Base-by-base conservation (phyloP, 2,888 invertebrate species). In the Sinelater perroti region DNA sequence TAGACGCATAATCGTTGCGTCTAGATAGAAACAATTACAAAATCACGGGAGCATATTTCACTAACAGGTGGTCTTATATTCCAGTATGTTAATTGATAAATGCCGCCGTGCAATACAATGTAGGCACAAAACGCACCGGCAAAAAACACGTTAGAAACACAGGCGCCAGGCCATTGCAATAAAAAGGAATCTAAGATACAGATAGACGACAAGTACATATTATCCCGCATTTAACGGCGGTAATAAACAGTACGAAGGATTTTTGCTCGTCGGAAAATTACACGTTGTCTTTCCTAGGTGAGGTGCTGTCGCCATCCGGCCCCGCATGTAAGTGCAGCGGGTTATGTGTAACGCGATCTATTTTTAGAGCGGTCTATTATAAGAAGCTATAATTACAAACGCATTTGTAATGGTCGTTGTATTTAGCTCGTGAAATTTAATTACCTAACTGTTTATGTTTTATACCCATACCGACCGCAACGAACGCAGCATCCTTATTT, bases 221-320 rank as follows among this genome's bases (percentile, higher is more conserved):
- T 62, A 62, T 59, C 58, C 47, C 33, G 56, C 56, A 38, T 58
- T 58, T 58, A 58, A 62, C 56, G 50, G 47, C 62, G 36, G 45
- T 62, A 59, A 62, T 62, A 51, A 58, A 62, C 52, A 62, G 62
- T 56, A 52, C 17, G 40, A 28, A 40, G 42, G 36, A 61, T 61
- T 61, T 61, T 56, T 61, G 54, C 57, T 54, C 56, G 49, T 57
- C 51, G 51, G 57, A 57, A 61, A 61, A 61, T 61, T 61, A 57
- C 61, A 61, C 38, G 54, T 21, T 61, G 50, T 57, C 53, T 61
- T 54, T 57, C 54, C 54, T 57, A 56, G 45, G 49, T 53, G 57
- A 50, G 42, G 57, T 50, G 61, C 61, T 61, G 61, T 61, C 61
- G 57, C 61, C 61, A 61, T 61, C 61, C 61, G 61, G 56, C 38